Percentiles rank a stretch among this genome's conserved stretches.
Conservation (phyloP, 2,797 vertebrate genomes). For the Chaenodraco wilsoni region DNA sequence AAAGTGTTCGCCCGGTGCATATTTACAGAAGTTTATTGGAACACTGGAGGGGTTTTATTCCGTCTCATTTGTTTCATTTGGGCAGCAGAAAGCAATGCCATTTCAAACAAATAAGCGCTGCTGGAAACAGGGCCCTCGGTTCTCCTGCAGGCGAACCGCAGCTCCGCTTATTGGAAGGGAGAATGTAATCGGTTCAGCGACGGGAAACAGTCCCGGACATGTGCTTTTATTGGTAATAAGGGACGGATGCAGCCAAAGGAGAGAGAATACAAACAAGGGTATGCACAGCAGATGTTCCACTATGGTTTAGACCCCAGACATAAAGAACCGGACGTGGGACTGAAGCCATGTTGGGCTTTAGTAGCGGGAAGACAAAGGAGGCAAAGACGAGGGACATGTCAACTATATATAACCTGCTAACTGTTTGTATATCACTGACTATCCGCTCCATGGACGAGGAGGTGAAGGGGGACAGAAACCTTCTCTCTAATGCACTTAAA, state of each 20-base stretch:
- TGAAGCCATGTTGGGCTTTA: slow-evolving; percentile 3
- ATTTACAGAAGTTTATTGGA: slow-evolving; percentile 58
- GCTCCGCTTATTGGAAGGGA: slow-evolving; percentile 35
- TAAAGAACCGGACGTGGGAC: slow-evolving; percentile 6
- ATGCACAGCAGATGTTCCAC: slow-evolving; percentile 6
- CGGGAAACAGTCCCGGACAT: slow-evolving; percentile 44
- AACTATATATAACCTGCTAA: background rate
- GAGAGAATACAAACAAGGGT: slow-evolving; percentile 28
- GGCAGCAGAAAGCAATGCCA: slow-evolving; percentile 25
- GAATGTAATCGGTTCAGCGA: slow-evolving; percentile 48
- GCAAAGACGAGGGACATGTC: background rate
- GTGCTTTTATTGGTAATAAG: slow-evolving; percentile 47
- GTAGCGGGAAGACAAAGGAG: slow-evolving; percentile 1
- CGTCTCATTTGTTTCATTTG: slow-evolving; percentile 68
- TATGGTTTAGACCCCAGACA: slow-evolving; percentile 5
- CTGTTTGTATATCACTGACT: background rate
- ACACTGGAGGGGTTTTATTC: slow-evolving; percentile 55
- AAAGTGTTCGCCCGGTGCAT: slow-evolving; percentile 35
- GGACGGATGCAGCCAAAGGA: slow-evolving; percentile 30
- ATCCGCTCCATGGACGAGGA: background rate
- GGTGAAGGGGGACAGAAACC: background rate
- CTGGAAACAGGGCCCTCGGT: slow-evolving; percentile 25
- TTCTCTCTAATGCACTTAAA: background rate
- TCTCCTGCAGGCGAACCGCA: slow-evolving; percentile 40
- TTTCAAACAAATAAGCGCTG: slow-evolving; percentile 54